Conservation (phyloP, 2,113 vertebrate genomes). For the Trochalopteron elliotii region DNA sequence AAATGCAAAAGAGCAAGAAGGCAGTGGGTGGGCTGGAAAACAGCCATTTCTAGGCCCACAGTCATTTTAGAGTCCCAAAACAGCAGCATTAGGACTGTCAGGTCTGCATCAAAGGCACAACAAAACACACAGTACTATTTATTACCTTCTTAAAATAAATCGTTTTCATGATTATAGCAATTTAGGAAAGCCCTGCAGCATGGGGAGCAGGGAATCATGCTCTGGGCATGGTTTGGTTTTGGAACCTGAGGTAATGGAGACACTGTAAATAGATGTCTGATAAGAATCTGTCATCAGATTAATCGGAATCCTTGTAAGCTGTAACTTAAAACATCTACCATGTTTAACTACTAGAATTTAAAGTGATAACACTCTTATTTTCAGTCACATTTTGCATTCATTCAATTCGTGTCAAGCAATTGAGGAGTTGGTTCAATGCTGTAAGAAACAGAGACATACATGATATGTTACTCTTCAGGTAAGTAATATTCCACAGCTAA, state of each 20-base stretch:
- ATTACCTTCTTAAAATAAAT: background rate
- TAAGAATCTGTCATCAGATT: slow-evolving; percentile 64
- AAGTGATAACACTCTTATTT: background rate
- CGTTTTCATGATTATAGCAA: background rate
- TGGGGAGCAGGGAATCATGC: background rate
- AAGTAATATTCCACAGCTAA: background rate
- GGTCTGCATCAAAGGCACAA: background rate
- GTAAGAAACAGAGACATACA: background rate
- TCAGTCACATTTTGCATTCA: background rate
- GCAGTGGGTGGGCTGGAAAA: background rate
- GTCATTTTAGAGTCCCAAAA: background rate
- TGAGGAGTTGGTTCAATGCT: background rate
- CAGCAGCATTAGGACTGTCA: background rate
- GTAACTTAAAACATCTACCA: slow-evolving; percentile 53
- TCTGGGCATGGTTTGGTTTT: slow-evolving; percentile 14
- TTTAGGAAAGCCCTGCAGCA: background rate
- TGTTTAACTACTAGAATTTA: slow-evolving; percentile 14
- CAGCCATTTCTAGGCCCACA: background rate
- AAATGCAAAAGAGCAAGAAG: background rate
- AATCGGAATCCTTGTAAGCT: slow-evolving; percentile 41
- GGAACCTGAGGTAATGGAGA: slow-evolving; percentile 59
- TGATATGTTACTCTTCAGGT: background rate
- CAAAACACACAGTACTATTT: background rate
- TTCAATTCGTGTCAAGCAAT: background rate
- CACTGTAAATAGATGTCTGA: slow-evolving; percentile 42